phyloP scores from a whole-genome alignment of 1,140 invertebrate species.

The Kradibia gibbosae region DNA sequence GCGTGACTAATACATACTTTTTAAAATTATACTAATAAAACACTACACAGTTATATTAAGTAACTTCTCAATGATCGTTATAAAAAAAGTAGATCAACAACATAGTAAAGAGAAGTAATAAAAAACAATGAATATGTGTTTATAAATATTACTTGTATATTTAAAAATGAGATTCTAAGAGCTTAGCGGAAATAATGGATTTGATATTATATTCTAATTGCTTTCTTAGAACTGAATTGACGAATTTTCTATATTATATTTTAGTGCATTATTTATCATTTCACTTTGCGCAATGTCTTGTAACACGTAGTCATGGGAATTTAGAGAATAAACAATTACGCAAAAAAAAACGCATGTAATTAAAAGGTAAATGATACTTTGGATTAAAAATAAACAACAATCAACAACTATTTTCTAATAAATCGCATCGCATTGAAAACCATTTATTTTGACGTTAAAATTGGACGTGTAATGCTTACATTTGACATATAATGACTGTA shows the following conservation, averaged over 20 bases:
- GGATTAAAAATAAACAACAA: no score
- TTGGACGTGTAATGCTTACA: neutral
- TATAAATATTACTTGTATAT: neutral
- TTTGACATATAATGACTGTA: neutral
- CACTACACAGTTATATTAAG: constrained; percentile 18
- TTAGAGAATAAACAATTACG: no score
- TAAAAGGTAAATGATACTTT: no score
- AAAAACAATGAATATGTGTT: neutral
- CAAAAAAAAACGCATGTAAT: no score
- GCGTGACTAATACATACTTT: constrained; percentile 17
- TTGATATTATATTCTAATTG: neutral
- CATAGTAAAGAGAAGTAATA: neutral
- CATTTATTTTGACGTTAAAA: neutral
- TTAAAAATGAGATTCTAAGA: neutral
- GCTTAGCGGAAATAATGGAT: neutral
- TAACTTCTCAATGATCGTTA: constrained; percentile 12
- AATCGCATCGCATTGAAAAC: neutral
- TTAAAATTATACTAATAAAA: constrained; percentile 20
- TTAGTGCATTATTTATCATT: neutral
- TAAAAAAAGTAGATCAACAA: constrained; percentile 20
- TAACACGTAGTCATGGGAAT: neutral
- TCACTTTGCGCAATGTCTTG: neutral
- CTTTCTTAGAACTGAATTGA: neutral
- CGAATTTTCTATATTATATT: neutral
- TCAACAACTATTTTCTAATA: constrained; percentile 6